Evolutionary conservation across 2,113 vertebrate genomes (phyloP), one percentile per base, ranked within the genome.

Genomic region (Mirza zaza): DNA sequence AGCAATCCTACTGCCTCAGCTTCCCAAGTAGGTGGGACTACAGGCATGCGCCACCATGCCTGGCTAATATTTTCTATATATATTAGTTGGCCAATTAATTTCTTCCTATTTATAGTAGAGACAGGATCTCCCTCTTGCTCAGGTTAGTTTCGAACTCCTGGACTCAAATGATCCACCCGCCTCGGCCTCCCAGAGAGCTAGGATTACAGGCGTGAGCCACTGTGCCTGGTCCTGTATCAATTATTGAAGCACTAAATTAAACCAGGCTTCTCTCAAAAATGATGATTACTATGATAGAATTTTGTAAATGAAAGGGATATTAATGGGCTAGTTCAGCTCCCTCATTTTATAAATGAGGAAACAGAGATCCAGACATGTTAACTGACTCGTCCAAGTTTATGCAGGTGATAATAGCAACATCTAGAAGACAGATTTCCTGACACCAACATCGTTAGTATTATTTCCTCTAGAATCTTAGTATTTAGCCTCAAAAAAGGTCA

Each of bases 181-280:
- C n/a, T n/a, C n/a, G n/a, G n/a, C n/a, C n/a, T n/a, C n/a, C n/a
- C n/a, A n/a, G n/a, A n/a, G n/a, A n/a, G n/a, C n/a, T n/a, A n/a
- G n/a, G n/a, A n/a, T n/a, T n/a, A n/a, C n/a, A n/a, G n/a, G n/a
- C n/a, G n/a, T n/a, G n/a, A n/a, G n/a, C n/a, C n/a, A n/a, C n/a
- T n/a, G n/a, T n/a, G n/a, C n/a, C n/a, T n/a, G n/a, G n/a, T n/a
- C n/a, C 25, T 12, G 15, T 39, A 34, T 36, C 48, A 8, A 32
- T 92, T 88, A 77, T 70, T 77, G 42, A 83, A 55, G 70, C 45
- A 25, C 27, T 83, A 91, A 91, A 50, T 81, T 94, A 94, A 91
- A 65, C 17, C 32, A 57, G 25, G 32, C 23, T 70, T 83, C 68
- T 87, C 76, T 87, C 50, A 21, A 76, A 86, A 75, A 75, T 57